Evolutionary conservation across 1,140 invertebrate species (phyloP).

Genomic region (Rhagoletis zephyria): DNA sequence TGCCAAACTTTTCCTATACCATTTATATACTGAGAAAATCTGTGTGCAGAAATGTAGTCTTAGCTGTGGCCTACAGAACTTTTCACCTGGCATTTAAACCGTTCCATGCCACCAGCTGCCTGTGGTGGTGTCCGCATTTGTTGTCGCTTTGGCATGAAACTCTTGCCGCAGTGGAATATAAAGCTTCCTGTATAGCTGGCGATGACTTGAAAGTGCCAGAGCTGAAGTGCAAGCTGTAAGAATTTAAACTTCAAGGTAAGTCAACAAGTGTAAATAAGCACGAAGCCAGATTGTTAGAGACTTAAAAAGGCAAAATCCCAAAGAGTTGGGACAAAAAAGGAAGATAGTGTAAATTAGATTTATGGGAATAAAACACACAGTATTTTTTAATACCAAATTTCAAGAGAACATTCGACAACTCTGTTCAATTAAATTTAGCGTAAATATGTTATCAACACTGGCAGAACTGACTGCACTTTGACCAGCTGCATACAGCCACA

Average conservation of each 20-base stretch:
- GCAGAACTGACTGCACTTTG: too few species aligned
- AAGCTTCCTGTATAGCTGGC: not conserved
- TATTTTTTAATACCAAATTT: too few species aligned
- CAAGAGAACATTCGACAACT: too few species aligned
- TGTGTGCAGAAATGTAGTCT: too few species aligned
- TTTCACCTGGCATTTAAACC: slow-evolving; percentile 8
- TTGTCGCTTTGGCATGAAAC: not conserved
- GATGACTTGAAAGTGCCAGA: not conserved
- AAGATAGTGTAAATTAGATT: not conserved
- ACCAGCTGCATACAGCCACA: too few species aligned
- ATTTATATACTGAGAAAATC: not conserved
- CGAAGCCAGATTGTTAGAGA: not conserved
- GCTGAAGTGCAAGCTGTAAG: not conserved
- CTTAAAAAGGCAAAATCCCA: not conserved
- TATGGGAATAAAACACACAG: too few species aligned
- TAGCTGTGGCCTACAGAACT: not conserved
- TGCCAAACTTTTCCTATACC: not conserved
- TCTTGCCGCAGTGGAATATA: not conserved
- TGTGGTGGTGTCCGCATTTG: not conserved
- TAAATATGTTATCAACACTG: too few species aligned
- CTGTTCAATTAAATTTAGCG: too few species aligned
- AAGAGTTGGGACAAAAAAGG: not conserved
- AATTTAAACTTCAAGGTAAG: slow-evolving; percentile 13
- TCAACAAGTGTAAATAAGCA: slow-evolving; percentile 8
- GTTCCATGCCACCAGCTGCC: not conserved